phyloP scores from a whole-genome alignment of 2,888 invertebrate genomes.

The Lithophane leautieri region DNA sequence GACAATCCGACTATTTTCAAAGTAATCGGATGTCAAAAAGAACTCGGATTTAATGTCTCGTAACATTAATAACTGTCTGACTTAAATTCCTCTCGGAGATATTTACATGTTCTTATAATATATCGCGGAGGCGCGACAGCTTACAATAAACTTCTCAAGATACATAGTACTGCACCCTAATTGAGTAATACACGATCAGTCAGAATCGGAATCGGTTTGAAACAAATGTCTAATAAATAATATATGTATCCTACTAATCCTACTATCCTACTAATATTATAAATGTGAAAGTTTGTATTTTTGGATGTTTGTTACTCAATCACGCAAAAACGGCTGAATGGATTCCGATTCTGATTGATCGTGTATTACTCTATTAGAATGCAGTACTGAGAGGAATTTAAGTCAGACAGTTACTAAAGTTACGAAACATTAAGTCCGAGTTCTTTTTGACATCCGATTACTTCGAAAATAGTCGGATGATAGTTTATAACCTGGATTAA shows the following conservation, averaged over 20 bases:
- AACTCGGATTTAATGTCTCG: background rate
- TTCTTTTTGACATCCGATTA: conserved; percentile 3
- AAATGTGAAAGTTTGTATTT: too few relatives aligned
- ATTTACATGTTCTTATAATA: background rate
- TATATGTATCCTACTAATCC: too few relatives aligned
- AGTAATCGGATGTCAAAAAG: conserved; percentile 4
- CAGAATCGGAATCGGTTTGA: too few relatives aligned
- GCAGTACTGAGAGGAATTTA: background rate
- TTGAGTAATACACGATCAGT: too few relatives aligned
- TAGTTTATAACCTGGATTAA: too few relatives aligned
- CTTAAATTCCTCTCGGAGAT: background rate
- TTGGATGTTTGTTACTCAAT: too few relatives aligned
- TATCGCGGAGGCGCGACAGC: background rate
- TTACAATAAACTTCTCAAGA: background rate
- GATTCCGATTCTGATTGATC: too few relatives aligned
- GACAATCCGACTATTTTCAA: background rate
- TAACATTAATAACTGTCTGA: background rate
- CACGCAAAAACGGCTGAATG: too few relatives aligned
- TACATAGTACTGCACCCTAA: background rate
- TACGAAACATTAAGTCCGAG: background rate
- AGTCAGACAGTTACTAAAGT: background rate
- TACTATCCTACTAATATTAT: too few relatives aligned
- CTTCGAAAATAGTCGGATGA: background rate
- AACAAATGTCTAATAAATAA: too few relatives aligned
- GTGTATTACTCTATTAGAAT: too few relatives aligned